Evolutionary conservation across 2,888 invertebrate species (phyloP).

Genomic region (Hypena proboscidalis): DNA sequence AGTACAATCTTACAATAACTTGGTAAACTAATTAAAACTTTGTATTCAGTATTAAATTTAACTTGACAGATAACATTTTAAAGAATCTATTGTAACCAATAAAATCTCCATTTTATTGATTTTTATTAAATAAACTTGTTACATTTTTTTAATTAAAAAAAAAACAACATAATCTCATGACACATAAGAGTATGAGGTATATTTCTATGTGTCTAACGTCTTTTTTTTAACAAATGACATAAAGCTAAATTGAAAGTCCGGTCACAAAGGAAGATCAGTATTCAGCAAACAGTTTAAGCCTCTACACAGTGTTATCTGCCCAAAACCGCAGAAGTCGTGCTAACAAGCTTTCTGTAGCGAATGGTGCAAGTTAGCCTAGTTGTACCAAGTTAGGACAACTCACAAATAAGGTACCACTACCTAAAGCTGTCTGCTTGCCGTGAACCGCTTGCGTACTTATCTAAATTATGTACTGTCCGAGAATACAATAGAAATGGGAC

Average conservation of each 20-base stretch:
- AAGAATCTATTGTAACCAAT: too few species aligned
- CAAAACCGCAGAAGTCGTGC: slow-evolving; percentile 70
- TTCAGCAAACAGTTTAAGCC: slow-evolving; percentile 61
- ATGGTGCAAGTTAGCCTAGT: slow-evolving; percentile 63
- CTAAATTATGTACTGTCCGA: slow-evolving; percentile 9
- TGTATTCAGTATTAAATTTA: too few species aligned
- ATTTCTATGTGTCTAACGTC: too few species aligned
- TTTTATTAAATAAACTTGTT: too few species aligned
- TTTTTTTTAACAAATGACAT: too few species aligned
- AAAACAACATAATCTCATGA: too few species aligned
- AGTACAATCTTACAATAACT: too few species aligned
- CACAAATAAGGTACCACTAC: slow-evolving; percentile 57
- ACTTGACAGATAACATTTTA: too few species aligned
- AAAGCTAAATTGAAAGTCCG: slow-evolving; percentile 9
- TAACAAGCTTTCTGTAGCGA: slow-evolving; percentile 71
- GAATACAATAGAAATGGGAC: slow-evolving; percentile 10
- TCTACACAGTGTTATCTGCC: slow-evolving; percentile 71
- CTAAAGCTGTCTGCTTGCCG: slow-evolving; percentile 54
- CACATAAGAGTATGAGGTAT: too few species aligned
- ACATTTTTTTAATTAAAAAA: too few species aligned
- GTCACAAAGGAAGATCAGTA: slow-evolving; percentile 20
- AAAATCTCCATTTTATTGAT: too few species aligned
- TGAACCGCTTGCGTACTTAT: slow-evolving; percentile 11
- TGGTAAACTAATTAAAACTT: too few species aligned
- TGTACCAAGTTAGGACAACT: slow-evolving; percentile 64